These are phyloP conservation scores for Lithobates sylvaticus DNA, from an alignment of 2,797 vertebrate genomes.

Conservation along the genomic window DNA sequence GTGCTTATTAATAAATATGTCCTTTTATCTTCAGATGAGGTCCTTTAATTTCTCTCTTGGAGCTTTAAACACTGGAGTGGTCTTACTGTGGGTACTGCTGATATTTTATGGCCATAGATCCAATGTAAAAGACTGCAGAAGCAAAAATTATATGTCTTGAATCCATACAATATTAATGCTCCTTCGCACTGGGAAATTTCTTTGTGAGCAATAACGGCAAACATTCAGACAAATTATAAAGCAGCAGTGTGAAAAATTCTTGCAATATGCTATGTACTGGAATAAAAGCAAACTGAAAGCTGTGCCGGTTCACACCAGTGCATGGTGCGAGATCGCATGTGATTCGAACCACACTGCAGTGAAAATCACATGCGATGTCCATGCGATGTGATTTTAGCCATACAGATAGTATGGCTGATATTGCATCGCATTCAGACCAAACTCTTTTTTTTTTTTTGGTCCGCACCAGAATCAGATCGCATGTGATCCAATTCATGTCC, in stretches of 20 bases:
- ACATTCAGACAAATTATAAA: slow-evolving; percentile 4
- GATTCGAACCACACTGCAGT: too few relatives aligned
- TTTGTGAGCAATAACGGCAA: slow-evolving; percentile 21
- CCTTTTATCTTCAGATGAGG: slow-evolving; percentile 44
- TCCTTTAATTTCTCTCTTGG: slow-evolving; percentile 50
- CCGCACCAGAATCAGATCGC: too few relatives aligned
- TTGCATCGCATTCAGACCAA: too few relatives aligned
- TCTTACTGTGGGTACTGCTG: slow-evolving; percentile 23
- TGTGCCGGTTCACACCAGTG: too few relatives aligned
- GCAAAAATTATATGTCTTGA: slow-evolving; percentile 5
- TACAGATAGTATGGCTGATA: too few relatives aligned
- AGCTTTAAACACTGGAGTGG: slow-evolving; percentile 11
- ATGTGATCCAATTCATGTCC: too few relatives aligned
- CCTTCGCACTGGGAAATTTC: neutral
- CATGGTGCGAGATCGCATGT: too few relatives aligned
- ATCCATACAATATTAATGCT: slow-evolving; percentile 34
- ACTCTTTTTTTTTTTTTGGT: too few relatives aligned
- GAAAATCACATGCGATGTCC: too few relatives aligned
- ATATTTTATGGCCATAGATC: slow-evolving; percentile 41
- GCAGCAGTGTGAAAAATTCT: neutral
- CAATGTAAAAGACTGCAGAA: neutral
- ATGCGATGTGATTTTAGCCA: too few relatives aligned
- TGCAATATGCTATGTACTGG: neutral
- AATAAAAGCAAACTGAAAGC: neutral
- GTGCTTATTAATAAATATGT: slow-evolving; percentile 53